Conservation (phyloP, 2,888 invertebrate genomes). For the Linnaemya vulpina region DNA sequence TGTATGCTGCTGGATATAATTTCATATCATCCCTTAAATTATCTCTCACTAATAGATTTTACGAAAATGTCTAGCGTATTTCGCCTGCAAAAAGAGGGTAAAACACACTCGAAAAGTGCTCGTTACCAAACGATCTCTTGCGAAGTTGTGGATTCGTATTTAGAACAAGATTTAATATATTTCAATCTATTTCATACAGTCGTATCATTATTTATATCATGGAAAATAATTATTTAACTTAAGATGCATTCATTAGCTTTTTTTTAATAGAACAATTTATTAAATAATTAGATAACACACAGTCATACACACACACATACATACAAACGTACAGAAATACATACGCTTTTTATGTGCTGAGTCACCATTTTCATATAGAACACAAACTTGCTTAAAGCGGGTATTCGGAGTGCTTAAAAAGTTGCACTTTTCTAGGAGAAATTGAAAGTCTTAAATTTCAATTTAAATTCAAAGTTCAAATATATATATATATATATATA, state of each 20-base stretch:
- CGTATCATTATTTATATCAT: too few relatives aligned
- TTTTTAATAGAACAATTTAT: too few relatives aligned
- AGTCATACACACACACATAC: conserved; percentile 4
- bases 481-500: too few relatives aligned
- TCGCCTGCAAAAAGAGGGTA: conserved; percentile 29
- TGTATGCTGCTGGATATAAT: background rate
- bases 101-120: background rate
- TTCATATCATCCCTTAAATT: conserved; percentile 57
- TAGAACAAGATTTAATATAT: background rate
- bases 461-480: too few relatives aligned
- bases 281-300: background rate
- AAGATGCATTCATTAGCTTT: too few relatives aligned
- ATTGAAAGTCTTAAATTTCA: too few relatives aligned
- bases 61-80: background rate
- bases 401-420: too few relatives aligned
- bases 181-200: background rate
- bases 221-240: too few relatives aligned
- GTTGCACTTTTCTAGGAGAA: too few relatives aligned
- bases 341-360: background rate
- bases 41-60: conserved; percentile 17
- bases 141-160: background rate
- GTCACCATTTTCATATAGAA: too few relatives aligned
- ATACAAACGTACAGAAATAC: background rate
- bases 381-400: too few relatives aligned
- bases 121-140: conserved; percentile 11